A percentile compares a stretch with the other conserved stretches of the same genome.
Evolutionary conservation across 2,113 vertebrate genomes (phyloP).

Genomic region (Diadophis punctatus): DNA sequence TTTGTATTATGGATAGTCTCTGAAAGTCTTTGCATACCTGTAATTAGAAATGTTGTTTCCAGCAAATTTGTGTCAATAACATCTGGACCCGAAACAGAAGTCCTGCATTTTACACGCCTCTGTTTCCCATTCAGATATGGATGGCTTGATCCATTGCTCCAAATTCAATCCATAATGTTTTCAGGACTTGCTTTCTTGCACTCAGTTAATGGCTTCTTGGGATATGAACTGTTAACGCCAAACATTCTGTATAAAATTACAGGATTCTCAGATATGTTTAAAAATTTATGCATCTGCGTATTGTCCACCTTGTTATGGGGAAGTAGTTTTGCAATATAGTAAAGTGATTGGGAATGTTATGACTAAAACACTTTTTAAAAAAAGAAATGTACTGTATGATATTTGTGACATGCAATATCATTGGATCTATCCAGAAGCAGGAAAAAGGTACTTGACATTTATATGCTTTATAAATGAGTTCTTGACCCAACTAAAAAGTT

Average conservation of each 20-base stretch:
- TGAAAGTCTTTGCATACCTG: neutral
- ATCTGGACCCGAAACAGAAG: slow-evolving; percentile 8
- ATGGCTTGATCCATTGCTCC: slow-evolving; percentile 10
- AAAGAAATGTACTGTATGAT: neutral
- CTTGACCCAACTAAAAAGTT: neutral
- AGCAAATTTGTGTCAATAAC: neutral
- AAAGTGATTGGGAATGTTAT: neutral
- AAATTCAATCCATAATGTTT: slow-evolving; percentile 18
- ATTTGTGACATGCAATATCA: neutral
- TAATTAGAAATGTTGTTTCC: neutral
- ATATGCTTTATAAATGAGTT: slow-evolving; percentile 1
- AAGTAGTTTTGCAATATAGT: neutral
- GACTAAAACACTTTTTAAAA: neutral
- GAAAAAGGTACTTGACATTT: neutral
- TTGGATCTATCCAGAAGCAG: neutral
- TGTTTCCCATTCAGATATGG: slow-evolving; percentile 2
- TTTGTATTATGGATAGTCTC: neutral
- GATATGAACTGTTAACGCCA: neutral
- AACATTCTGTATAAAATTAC: neutral
- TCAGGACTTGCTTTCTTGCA: neutral
- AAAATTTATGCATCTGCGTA: neutral
- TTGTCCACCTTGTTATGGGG: neutral
- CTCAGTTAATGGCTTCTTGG: neutral
- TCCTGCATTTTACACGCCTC: neutral
- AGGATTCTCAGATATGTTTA: neutral